Percentiles rank a stretch among this genome's conserved stretches.
phyloP scores from a whole-genome alignment of 2,888 invertebrate genomes.

The Diaphora mendica region DNA sequence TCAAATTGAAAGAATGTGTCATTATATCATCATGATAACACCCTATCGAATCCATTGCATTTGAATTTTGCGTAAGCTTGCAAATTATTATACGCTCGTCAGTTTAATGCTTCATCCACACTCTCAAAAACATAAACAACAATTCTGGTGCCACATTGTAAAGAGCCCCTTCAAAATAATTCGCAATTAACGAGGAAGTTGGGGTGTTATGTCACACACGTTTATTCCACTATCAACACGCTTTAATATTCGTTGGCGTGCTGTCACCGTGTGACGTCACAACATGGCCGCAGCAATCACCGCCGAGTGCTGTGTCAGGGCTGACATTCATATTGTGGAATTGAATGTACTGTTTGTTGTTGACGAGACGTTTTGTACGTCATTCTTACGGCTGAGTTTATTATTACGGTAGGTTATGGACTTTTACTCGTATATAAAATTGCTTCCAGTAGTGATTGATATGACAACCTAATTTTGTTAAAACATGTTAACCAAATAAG shows the following conservation, averaged over 20 bases:
- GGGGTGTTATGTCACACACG: conserved; percentile 42
- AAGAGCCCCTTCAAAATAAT: conserved; percentile 30
- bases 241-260: conserved; percentile 53
- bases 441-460: neutral
- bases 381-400: neutral
- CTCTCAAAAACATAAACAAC: neutral
- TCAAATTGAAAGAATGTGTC: neutral
- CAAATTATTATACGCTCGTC: neutral
- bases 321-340: conserved; percentile 44
- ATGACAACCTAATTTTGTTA: neutral
- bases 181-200: conserved; percentile 41
- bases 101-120: neutral
- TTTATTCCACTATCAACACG: conserved; percentile 50
- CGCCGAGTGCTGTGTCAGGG: conserved; percentile 47
- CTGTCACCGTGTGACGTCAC: conserved; percentile 61
- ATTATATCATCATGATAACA: neutral
- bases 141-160: neutral
- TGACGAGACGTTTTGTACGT: conserved; percentile 27
- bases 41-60: neutral
- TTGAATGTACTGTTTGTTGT: conserved; percentile 36
- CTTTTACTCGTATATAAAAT: neutral
- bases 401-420: conserved; percentile 1
- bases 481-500: neutral
- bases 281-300: conserved; percentile 61
- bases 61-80: neutral